Conservation (phyloP, 64 coral and sea anemone species). For the Platygyra sinensis region DNA sequence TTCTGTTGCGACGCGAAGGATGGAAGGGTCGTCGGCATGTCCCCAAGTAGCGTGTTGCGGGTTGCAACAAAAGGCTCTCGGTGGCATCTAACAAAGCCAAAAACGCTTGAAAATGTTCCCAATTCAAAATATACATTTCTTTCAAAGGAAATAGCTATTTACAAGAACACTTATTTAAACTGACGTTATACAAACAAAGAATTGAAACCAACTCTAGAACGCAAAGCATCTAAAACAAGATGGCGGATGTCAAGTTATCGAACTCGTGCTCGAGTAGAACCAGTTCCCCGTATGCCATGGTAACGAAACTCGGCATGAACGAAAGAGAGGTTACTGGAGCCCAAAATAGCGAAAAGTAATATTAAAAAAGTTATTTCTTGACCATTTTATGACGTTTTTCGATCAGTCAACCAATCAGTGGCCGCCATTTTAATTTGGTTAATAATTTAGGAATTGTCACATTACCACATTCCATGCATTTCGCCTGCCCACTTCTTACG, state of each 20-base stretch:
- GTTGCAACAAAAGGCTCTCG: not conserved
- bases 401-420: not conserved
- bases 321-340: not conserved
- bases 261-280: not conserved
- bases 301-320: not conserved
- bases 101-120: no score
- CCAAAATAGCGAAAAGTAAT: not conserved
- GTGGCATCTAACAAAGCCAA: not conserved
- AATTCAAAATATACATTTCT: no score
- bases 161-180: no score
- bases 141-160: no score
- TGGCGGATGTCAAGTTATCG: not conserved
- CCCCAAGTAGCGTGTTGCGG: not conserved
- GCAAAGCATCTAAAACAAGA: not conserved
- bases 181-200: no score
- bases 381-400: not conserved
- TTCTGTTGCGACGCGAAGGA: not conserved
- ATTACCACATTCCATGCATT: not conserved
- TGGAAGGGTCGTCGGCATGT: not conserved
- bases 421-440: not conserved
- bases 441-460: not conserved
- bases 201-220: not conserved
- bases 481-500: not conserved
- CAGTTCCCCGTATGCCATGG: slow-evolving; percentile 6
- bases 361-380: not conserved